Percentiles rank a stretch among this genome's conserved stretches.
Conservation (phyloP, 2,797 vertebrate genomes). For the Sphenopsis melanotis region DNA sequence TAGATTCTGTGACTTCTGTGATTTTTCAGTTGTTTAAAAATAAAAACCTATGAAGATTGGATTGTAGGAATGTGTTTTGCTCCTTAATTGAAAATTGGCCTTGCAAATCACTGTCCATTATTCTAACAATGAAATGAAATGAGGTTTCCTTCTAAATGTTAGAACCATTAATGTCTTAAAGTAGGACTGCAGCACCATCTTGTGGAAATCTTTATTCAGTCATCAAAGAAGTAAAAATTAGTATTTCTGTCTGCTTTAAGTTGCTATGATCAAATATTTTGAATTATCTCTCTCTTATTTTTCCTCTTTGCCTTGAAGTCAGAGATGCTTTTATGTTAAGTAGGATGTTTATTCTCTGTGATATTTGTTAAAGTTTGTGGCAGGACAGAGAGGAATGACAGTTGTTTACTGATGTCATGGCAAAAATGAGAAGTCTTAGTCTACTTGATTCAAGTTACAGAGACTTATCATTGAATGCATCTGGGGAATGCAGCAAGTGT, state of each 20-base stretch:
- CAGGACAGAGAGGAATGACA: neutral
- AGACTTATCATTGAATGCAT: neutral
- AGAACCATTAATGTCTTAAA: neutral
- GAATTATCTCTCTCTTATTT: neutral
- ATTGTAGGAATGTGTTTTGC: neutral
- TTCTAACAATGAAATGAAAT: neutral
- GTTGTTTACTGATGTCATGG: neutral
- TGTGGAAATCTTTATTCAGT: conserved; percentile 44
- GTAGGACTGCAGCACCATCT: conserved; percentile 63
- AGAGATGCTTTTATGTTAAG: neutral
- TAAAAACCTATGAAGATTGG: neutral
- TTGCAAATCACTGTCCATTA: neutral
- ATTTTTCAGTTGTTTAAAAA: neutral
- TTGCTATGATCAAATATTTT: neutral
- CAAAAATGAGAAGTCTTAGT: neutral
- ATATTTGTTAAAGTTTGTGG: neutral
- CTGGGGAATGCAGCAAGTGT: neutral
- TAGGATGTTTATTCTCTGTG: neutral
- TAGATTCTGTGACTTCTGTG: neutral
- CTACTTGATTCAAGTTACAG: neutral
- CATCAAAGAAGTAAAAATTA: neutral
- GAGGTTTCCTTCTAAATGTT: neutral
- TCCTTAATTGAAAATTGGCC: neutral
- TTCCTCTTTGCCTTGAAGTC: neutral
- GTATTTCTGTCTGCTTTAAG: neutral